Base-by-base conservation (phyloP, 64 coral and sea anemone species). In the Dendrophyllia cribrosa region DNA sequence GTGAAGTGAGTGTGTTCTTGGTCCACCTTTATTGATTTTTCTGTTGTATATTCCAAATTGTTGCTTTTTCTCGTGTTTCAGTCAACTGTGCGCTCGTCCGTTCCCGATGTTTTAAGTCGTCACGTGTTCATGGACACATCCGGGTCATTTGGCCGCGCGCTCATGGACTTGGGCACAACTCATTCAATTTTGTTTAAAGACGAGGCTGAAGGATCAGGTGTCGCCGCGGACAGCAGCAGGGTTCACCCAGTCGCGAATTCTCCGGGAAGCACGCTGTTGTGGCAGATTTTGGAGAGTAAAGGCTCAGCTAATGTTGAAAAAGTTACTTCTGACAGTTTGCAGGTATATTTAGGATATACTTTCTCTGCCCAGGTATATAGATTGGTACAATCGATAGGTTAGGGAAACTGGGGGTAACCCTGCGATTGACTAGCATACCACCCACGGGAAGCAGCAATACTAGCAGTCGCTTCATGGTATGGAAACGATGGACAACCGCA, bases 91-190 rank as follows among this genome's bases (percentile, higher is more conserved):
- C 82, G 82, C 66, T 89, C 77, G 7, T 78, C 77, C 5, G 17
- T 99, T 20, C 87, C 97, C 55, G 88, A 94, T 14, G 82, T 96
- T 8, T 9, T 99, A 26, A 93, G 94, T 58, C 75, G 70, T 7
- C 94, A 99, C 74, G 83, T 79, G 15, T 96, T 99, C 59, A 56
- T 96, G 19, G 97, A 99, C 66, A 75, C 89, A 53, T 91, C 94
- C 5, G 77, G 52, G 13, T 91, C 85, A 44, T 91, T 99, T 87
- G 97, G 97, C 3, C 59, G 90, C 66, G 94, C 93, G 68, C 77
- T 99, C 7, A 75, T 88, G 43, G 90, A 88, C 66, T 55, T 99
- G 59, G 91, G 94, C 25, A 90, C 91, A 43, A 86, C 75, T 8
- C 85, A 93, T 61, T 87, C 91, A 6, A 20, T 88, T 22, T 43